Conservation (phyloP, 2,888 invertebrate species). For the Apotomis betuletana region DNA sequence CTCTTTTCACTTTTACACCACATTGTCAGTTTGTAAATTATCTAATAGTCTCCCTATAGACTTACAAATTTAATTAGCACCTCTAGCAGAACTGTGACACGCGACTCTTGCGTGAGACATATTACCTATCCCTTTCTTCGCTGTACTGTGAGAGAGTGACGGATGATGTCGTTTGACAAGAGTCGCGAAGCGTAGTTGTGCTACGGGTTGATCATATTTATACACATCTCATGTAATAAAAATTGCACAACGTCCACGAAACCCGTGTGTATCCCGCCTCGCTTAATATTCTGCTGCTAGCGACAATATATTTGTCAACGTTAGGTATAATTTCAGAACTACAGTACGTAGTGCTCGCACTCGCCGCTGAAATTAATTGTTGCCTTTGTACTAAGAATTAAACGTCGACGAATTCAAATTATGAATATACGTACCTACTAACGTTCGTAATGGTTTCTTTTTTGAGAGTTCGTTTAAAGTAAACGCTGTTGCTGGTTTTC, state of each 20-base stretch:
- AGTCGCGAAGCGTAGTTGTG: neutral
- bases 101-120: no score
- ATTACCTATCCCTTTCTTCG: no score
- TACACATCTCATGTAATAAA: no score
- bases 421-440: neutral
- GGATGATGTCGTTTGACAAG: no score
- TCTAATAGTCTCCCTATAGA: no score
- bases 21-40: no score
- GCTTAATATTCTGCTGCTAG: constrained; percentile 31
- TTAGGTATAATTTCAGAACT: constrained; percentile 34
- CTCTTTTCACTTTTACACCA: no score
- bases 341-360: constrained; percentile 19
- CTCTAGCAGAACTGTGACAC: no score
- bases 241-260: neutral
- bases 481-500: no score
- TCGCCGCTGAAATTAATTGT: constrained; percentile 29
- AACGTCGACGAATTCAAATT: constrained; percentile 8
- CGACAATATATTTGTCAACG: constrained; percentile 35
- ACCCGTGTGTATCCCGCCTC: constrained; percentile 25
- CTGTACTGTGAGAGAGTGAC: no score
- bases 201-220: neutral
- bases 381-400: constrained; percentile 20
- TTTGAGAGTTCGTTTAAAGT: no score
- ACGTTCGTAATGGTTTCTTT: no score
- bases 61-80: neutral